These are phyloP conservation scores for Molorchus minor DNA, from an alignment of 2,888 invertebrate species.

Conservation along the genomic window DNA sequence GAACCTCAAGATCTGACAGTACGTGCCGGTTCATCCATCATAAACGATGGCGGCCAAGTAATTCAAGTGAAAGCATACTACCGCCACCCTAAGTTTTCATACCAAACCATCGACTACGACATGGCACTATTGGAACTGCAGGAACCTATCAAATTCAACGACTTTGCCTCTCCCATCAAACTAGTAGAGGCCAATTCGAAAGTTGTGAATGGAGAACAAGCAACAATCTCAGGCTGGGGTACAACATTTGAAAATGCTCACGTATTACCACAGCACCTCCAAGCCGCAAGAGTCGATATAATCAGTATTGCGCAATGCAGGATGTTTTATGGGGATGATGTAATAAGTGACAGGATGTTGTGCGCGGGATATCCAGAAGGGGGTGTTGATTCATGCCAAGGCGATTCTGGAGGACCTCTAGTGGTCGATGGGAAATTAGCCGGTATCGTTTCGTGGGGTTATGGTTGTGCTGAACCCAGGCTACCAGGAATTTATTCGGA, in stretches of 20 bases:
- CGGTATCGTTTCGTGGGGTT: constrained; percentile 38
- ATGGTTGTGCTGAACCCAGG: constrained; percentile 32
- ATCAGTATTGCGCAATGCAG: constrained; percentile 29
- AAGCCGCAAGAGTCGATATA: constrained; percentile 38
- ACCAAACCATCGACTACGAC: constrained; percentile 36
- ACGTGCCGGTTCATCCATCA: constrained; percentile 36
- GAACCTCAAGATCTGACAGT: constrained; percentile 18
- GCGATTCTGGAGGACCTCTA: constrained; percentile 50
- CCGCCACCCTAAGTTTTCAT: constrained; percentile 28
- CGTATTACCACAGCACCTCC: constrained; percentile 19
- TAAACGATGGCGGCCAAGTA: constrained; percentile 34
- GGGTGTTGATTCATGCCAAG: constrained; percentile 60
- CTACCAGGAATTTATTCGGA: constrained; percentile 36
- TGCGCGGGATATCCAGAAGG: constrained; percentile 69
- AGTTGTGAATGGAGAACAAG: constrained; percentile 22
- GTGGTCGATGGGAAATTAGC: constrained; percentile 28
- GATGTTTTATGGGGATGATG: constrained; percentile 37
- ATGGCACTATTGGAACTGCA: constrained; percentile 32
- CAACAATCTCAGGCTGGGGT: constrained; percentile 44
- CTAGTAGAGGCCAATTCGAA: constrained; percentile 6
- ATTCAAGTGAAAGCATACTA: constrained; percentile 24
- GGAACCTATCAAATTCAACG: neutral
- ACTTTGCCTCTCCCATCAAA: constrained; percentile 4
- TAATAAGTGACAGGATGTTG: constrained; percentile 67
- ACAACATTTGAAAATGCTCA: constrained; percentile 25